Evolutionary conservation across 1,140 invertebrate species (phyloP).

Genomic region (Euwallacea similis): DNA sequence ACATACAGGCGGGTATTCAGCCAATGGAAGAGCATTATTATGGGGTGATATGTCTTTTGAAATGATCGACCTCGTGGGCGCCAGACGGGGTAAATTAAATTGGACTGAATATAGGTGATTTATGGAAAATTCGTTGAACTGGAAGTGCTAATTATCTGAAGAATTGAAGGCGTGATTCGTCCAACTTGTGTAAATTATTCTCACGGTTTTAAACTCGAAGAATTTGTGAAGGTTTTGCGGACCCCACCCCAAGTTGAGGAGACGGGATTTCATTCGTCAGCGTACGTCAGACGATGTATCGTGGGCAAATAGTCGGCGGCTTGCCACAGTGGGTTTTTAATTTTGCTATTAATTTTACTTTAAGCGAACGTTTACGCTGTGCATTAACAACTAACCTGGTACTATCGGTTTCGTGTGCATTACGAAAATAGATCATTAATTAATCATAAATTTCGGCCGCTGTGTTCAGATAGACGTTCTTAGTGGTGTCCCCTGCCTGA

Average conservation of each 20-base stretch:
- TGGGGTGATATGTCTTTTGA: no score
- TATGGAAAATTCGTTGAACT: no score
- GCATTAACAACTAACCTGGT: slow-evolving; percentile 8
- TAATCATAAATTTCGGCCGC: not conserved
- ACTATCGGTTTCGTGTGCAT: slow-evolving; percentile 14
- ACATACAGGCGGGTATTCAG: no score
- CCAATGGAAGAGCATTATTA: no score
- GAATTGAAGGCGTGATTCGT: no score
- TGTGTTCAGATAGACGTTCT: not conserved
- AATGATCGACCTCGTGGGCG: no score
- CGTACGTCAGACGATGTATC: slow-evolving; percentile 26
- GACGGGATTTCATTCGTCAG: slow-evolving; percentile 27
- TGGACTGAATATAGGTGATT: no score
- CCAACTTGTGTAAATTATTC: no score
- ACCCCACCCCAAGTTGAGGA: slow-evolving; percentile 24
- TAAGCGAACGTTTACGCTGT: slow-evolving; percentile 6
- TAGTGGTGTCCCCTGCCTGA: slow-evolving; percentile 20
- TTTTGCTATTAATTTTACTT: slow-evolving; percentile 6
- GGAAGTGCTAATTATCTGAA: no score
- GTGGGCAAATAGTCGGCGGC: slow-evolving; percentile 22
- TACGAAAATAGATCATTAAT: slow-evolving; percentile 7
- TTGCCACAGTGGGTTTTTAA: slow-evolving; percentile 12
- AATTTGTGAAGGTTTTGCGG: slow-evolving; percentile 10
- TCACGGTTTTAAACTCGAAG: not conserved
- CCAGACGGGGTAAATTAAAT: no score